Evolutionary conservation across 2,888 invertebrate species (phyloP).

Genomic region (Netelia melanura): DNA sequence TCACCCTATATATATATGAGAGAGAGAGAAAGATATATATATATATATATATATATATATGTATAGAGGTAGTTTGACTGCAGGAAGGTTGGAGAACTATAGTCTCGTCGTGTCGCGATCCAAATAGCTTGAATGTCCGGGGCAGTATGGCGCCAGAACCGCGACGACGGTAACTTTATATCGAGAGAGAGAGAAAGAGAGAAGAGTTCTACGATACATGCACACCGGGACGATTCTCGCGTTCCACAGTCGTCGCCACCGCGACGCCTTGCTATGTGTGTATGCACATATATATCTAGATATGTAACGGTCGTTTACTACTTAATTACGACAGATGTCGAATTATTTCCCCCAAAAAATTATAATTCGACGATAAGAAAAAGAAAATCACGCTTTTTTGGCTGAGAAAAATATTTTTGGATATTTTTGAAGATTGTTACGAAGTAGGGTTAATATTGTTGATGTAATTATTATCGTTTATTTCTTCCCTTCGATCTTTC

Average conservation of each 20-base stretch:
- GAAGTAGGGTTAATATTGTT: no score
- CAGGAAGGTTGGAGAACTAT: constrained; percentile 36
- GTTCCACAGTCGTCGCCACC: constrained; percentile 53
- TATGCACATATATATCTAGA: neutral
- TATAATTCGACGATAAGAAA: no score
- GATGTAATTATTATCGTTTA: no score
- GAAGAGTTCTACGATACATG: constrained; percentile 56
- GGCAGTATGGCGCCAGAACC: constrained; percentile 77
- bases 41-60: neutral
- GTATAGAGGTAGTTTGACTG: constrained; percentile 45
- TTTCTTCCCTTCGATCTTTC: no score
- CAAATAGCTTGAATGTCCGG: constrained; percentile 75
- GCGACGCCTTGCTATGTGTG: constrained; percentile 44
- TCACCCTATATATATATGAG: neutral
- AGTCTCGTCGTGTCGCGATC: constrained; percentile 67
- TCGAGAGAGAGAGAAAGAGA: constrained; percentile 67
- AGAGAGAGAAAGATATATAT: neutral
- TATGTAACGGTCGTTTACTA: no score
- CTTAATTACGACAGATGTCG: no score
- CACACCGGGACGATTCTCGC: constrained; percentile 53
- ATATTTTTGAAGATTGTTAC: no score
- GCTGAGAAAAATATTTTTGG: no score
- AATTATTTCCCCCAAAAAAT: no score
- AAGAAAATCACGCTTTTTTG: no score
- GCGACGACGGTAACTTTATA: constrained; percentile 77